Conservation (phyloP, 1,140 invertebrate genomes). For the Melitaea cinxia region DNA sequence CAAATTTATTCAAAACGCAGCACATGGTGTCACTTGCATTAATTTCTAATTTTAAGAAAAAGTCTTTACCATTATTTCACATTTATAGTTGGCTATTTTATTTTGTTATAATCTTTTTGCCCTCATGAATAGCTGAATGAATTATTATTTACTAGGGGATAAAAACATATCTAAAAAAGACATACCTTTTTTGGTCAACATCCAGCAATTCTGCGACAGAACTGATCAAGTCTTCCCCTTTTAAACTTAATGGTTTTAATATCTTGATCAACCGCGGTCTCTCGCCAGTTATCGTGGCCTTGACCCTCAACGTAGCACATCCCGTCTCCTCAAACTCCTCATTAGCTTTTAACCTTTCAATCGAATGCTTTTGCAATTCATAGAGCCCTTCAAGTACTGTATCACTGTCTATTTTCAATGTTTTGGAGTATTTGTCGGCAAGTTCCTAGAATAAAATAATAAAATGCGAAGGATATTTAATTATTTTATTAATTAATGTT, state of each 20-base stretch:
- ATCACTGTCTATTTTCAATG: conserved; percentile 80
- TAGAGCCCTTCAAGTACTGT: conserved; percentile 81
- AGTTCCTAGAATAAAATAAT: conserved; percentile 79
- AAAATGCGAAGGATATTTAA: no score
- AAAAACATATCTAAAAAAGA: no score
- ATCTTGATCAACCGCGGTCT: conserved; percentile 71
- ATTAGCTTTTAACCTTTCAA: conserved; percentile 81
- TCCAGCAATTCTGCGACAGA: conserved; percentile 79
- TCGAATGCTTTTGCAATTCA: conserved; percentile 86
- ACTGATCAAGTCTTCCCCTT: conserved; percentile 82
- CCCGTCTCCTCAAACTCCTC: conserved; percentile 85
- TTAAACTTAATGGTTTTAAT: conserved; percentile 75
- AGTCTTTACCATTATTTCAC: no score
- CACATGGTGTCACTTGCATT: no score
- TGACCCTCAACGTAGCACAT: conserved; percentile 84
- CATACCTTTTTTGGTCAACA: conserved; percentile 74
- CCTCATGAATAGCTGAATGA: no score
- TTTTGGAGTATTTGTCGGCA: conserved; percentile 80
- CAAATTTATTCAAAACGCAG: no score
- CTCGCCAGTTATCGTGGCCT: conserved; percentile 71
- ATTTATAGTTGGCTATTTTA: no score
- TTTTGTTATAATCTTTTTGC: no score
- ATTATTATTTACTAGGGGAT: no score
- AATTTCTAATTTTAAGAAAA: no score
- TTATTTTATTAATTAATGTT: no score